Conservation (phyloP, 2,113 vertebrate genomes). For the Gallinago paraguaiae region DNA sequence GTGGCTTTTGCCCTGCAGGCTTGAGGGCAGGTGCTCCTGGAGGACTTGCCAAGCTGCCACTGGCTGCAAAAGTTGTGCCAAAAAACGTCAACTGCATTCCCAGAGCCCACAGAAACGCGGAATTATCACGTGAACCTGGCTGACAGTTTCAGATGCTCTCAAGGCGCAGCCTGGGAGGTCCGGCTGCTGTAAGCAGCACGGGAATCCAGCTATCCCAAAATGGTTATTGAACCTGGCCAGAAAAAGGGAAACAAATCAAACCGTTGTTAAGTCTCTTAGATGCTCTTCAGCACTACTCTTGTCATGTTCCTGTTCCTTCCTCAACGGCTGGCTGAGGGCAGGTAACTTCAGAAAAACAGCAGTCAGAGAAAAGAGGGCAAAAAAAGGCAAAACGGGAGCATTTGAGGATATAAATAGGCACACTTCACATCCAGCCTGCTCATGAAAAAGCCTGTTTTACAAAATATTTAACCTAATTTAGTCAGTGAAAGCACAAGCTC, state of each 20-base stretch:
- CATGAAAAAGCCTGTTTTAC: neutral
- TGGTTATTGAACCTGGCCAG: neutral
- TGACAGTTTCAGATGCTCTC: neutral
- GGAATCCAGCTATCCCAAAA: neutral
- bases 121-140: neutral
- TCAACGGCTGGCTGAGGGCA: neutral
- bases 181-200: neutral
- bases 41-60: neutral
- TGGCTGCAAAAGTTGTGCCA: neutral
- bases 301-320: neutral
- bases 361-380: neutral
- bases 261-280: neutral
- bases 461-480: neutral
- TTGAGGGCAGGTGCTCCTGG: neutral
- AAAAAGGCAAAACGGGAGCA: neutral
- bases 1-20: neutral
- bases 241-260: neutral
- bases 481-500: conserved; percentile 38
- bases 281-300: neutral
- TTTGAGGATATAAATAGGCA: neutral
- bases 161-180: fast-evolving
- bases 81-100: fast-evolving
- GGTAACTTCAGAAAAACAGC: neutral
- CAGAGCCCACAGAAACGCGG: neutral
- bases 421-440: neutral